Percentiles rank a stretch among this genome's conserved stretches.
Evolutionary conservation across 2,113 vertebrate genomes (phyloP).

Genomic region (Grantiella picta): DNA sequence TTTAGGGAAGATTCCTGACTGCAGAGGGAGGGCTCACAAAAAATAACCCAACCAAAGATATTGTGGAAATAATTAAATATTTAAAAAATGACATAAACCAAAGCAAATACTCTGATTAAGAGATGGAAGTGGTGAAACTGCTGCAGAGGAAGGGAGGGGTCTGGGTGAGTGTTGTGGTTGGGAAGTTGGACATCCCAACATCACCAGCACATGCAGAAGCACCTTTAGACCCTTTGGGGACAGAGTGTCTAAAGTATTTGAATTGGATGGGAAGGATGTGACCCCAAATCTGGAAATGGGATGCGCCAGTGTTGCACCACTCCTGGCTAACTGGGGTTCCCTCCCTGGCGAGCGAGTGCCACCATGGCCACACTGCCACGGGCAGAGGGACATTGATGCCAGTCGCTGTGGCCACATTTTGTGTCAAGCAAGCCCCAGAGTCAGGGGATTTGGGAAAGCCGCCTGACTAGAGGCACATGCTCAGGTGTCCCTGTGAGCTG

Average conservation of each 20-base stretch:
- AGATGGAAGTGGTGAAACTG: not conserved
- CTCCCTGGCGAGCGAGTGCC: fast-evolving
- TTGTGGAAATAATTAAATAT: not conserved
- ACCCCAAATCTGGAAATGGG: fast-evolving
- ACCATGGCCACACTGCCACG: fast-evolving
- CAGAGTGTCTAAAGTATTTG: fast-evolving
- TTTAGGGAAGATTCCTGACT: not conserved
- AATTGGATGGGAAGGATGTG: not conserved
- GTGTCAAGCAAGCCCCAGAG: fast-evolving
- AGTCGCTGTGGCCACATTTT: fast-evolving
- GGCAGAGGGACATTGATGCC: fast-evolving
- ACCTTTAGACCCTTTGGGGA: not conserved
- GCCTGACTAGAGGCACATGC: fast-evolving
- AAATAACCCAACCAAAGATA: not conserved
- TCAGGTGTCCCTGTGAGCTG: not conserved
- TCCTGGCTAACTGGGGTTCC: not conserved
- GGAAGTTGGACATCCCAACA: not conserved
- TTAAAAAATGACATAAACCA: not conserved
- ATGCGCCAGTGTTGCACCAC: not conserved
- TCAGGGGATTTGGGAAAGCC: fast-evolving
- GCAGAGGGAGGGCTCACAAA: not conserved
- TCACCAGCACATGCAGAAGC: not conserved
- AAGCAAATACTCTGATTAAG: not conserved
- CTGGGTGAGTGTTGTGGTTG: not conserved
- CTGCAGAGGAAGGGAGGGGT: not conserved